A percentile compares a stretch with the other conserved stretches of the same genome.
These are phyloP conservation scores for Dysidea cf. avara DNA, from an alignment of 37 sponge, comb jelly and placozoan species.

Conservation along the genomic window DNA sequence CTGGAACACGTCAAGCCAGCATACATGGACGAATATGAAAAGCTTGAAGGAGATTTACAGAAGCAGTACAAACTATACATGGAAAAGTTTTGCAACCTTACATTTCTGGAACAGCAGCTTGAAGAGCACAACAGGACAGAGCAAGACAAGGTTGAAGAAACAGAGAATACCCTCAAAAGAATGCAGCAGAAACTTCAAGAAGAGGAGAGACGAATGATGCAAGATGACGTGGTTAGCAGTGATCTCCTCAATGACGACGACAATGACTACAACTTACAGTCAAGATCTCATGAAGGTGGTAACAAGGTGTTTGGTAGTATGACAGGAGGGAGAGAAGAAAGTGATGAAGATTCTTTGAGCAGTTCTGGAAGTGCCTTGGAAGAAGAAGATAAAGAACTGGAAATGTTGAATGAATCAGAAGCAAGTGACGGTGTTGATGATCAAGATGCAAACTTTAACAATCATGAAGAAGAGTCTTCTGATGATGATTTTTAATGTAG, in stretches of 20 bases:
- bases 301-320: slow-evolving; percentile 1
- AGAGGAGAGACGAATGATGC: slow-evolving; percentile 79
- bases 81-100: slow-evolving; percentile 87
- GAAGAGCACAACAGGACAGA: slow-evolving; percentile 76
- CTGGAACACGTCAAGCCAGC: slow-evolving; percentile 95
- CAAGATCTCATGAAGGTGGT: background rate
- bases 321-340: slow-evolving; percentile 3
- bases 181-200: slow-evolving; percentile 84
- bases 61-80: slow-evolving; percentile 85
- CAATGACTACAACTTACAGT: slow-evolving; percentile 3
- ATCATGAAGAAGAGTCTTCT: no score
- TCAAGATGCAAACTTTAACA: no score
- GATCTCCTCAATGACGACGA: slow-evolving; percentile 22
- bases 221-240: slow-evolving; percentile 53
- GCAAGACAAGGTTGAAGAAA: slow-evolving; percentile 83
- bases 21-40: slow-evolving; percentile 99
- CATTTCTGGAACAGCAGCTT: slow-evolving; percentile 91
- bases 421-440: background rate
- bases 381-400: background rate
- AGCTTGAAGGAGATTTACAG: slow-evolving; percentile 81
- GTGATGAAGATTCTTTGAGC: background rate
- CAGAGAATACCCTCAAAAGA: slow-evolving; percentile 58
- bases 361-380: background rate
- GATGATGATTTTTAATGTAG: no score
- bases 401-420: background rate